Percentiles rank a stretch among this genome's conserved stretches.
These are phyloP conservation scores for Eupeodes corollae DNA, from an alignment of 1,140 invertebrate species.

Conservation along the genomic window DNA sequence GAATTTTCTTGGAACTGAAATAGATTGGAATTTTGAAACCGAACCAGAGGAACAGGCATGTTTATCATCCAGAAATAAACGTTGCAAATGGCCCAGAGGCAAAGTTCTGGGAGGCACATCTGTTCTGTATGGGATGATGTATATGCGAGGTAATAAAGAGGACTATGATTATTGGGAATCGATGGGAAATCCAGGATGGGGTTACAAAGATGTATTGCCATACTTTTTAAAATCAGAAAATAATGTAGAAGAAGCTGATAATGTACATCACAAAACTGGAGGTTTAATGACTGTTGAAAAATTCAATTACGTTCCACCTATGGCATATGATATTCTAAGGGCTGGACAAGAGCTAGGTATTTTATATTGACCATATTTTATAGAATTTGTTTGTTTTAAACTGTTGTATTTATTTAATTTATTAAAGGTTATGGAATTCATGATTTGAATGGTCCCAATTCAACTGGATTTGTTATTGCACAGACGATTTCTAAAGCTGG, in stretches of 20 bases:
- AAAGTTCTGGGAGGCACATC: conserved; percentile 65
- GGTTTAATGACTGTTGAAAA: conserved; percentile 14
- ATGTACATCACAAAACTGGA: conserved; percentile 42
- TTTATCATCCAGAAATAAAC: conserved; percentile 37
- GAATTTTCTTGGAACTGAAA: conserved; percentile 67
- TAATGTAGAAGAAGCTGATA: conserved; percentile 42
- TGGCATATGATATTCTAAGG: conserved; percentile 72
- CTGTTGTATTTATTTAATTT: conserved; percentile 3
- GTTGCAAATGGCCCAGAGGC: conserved; percentile 55
- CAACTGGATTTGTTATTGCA: conserved; percentile 70
- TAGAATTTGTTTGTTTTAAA: too few species aligned
- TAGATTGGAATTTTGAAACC: conserved; percentile 61
- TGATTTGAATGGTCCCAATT: conserved; percentile 72
- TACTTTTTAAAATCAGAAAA: conserved; percentile 33
- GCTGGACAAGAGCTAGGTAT: conserved; percentile 68
- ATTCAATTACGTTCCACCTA: conserved; percentile 51
- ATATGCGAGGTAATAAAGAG: conserved; percentile 19
- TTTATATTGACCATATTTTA: too few species aligned
- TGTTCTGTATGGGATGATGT: conserved; percentile 65
- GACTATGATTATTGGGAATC: conserved; percentile 49
- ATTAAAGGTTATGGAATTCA: conserved; percentile 60
- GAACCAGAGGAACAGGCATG: conserved; percentile 46
- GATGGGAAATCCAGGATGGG: conserved; percentile 37
- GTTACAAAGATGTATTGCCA: conserved; percentile 24
- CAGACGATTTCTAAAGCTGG: conserved; percentile 83